Evolutionary conservation across 2,113 vertebrate species (phyloP).

Genomic region (Gallinago undulata): DNA sequence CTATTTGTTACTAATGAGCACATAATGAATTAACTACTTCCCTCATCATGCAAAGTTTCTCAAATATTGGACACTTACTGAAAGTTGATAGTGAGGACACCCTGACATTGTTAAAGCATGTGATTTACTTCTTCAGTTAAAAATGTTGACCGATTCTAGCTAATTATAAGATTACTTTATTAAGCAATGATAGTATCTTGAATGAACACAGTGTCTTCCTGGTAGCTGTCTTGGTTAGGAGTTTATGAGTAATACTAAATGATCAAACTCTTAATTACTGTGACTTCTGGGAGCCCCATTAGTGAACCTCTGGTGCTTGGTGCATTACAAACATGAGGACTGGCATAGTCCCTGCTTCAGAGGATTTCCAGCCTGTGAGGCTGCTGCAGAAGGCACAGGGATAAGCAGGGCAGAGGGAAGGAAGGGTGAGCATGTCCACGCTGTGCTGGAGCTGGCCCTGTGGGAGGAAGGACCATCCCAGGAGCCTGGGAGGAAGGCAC

Average conservation of each 20-base stretch:
- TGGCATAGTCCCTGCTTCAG: background rate
- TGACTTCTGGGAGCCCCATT: background rate
- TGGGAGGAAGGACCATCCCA: background rate
- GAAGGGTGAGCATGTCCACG: background rate
- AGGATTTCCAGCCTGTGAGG: background rate
- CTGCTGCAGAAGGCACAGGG: background rate
- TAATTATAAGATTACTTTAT: background rate
- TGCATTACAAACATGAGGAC: background rate
- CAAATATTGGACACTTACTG: background rate
- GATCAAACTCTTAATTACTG: background rate
- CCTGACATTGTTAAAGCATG: background rate
- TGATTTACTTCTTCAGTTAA: background rate
- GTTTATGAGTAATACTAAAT: background rate
- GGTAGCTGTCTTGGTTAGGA: background rate
- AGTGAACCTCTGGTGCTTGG: background rate
- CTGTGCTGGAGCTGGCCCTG: background rate
- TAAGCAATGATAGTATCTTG: background rate
- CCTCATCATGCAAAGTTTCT: background rate
- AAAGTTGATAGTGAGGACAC: background rate
- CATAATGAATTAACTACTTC: background rate
- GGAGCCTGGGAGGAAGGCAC: background rate
- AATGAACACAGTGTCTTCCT: background rate
- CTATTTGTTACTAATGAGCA: background rate
- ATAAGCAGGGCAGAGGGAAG: background rate
- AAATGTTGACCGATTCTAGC: background rate